phyloP scores from a whole-genome alignment of 2,113 vertebrate genomes.

The Tonatia bakeri region DNA sequence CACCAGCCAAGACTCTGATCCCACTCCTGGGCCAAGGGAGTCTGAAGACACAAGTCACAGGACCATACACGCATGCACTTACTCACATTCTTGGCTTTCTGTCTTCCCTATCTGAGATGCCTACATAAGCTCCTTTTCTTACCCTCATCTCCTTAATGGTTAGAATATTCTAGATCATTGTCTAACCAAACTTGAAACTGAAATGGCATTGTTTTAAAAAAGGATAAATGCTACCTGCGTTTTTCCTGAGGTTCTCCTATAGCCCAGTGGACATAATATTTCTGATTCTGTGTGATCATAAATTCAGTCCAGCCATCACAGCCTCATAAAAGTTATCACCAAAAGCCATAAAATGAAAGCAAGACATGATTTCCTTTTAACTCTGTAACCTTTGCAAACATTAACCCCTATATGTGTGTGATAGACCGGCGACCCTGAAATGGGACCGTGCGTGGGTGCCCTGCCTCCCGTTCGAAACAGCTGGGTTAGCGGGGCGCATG shows the following conservation, averaged over 20 bases:
- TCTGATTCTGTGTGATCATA: not conserved
- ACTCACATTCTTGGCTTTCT: not conserved
- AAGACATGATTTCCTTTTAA: not conserved
- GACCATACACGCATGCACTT: fast-evolving
- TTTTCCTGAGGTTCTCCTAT: not conserved
- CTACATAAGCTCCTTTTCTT: not conserved
- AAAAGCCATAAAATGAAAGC: constrained; percentile 46
- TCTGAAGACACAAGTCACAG: not conserved
- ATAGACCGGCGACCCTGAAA: not conserved
- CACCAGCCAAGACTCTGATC: fast-evolving
- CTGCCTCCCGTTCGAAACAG: not conserved
- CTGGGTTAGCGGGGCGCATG: not conserved
- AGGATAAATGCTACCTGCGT: not conserved
- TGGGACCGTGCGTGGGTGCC: fast-evolving
- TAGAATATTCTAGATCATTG: not conserved
- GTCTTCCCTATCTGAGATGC: not conserved
- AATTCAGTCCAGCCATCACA: not conserved
- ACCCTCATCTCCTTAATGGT: not conserved
- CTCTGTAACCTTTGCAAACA: not conserved
- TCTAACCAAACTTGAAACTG: not conserved
- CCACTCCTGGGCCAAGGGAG: not conserved
- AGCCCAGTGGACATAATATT: not conserved
- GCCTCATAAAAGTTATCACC: constrained; percentile 48
- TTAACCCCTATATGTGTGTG: not conserved
- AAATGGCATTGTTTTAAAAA: not conserved